A percentile compares a stretch with the other conserved stretches of the same genome.
These are phyloP conservation scores for Nixonia krombeini DNA, from an alignment of 1,140 invertebrate species.

Conservation along the genomic window DNA sequence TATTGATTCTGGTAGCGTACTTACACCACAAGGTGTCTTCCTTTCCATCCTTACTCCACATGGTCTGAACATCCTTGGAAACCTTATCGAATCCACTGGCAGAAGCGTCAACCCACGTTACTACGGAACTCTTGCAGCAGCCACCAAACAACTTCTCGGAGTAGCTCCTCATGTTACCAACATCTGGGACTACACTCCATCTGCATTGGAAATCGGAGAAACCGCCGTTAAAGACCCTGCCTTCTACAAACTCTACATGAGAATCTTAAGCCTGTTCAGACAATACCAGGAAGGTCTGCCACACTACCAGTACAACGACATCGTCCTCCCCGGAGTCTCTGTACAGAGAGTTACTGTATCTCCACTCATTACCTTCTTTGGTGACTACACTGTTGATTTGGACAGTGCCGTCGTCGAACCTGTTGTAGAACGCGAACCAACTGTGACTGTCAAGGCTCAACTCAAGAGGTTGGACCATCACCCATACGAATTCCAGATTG, in stretches of 20 bases:
- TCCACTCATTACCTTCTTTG: conserved; percentile 76
- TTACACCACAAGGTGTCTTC: conserved; percentile 64
- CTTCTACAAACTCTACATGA: conserved; percentile 71
- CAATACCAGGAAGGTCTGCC: conserved; percentile 74
- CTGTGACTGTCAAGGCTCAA: conserved; percentile 57
- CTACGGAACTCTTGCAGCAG: conserved; percentile 74
- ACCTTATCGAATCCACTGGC: conserved; percentile 68
- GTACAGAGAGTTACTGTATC: conserved; percentile 77
- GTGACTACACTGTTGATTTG: conserved; percentile 73
- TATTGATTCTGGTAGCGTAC: conserved; percentile 77
- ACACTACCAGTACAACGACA: conserved; percentile 76
- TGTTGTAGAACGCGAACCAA: conserved; percentile 44
- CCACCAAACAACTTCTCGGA: conserved; percentile 75
- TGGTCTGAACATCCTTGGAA: conserved; percentile 70
- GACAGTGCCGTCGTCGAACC: conserved; percentile 64
- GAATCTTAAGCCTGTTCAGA: conserved; percentile 69
- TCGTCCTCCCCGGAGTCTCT: conserved; percentile 75
- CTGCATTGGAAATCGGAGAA: conserved; percentile 67
- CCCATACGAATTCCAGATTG: conserved; percentile 74
- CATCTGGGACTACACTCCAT: conserved; percentile 66
- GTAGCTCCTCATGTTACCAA: conserved; percentile 53
- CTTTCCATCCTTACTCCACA: conserved; percentile 65
- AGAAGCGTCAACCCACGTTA: conserved; percentile 70
- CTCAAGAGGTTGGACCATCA: conserved; percentile 76
- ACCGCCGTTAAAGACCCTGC: conserved; percentile 71